Evolutionary conservation across 1,140 invertebrate species (phyloP).

Genomic region (Zaprionus camerounensis): DNA sequence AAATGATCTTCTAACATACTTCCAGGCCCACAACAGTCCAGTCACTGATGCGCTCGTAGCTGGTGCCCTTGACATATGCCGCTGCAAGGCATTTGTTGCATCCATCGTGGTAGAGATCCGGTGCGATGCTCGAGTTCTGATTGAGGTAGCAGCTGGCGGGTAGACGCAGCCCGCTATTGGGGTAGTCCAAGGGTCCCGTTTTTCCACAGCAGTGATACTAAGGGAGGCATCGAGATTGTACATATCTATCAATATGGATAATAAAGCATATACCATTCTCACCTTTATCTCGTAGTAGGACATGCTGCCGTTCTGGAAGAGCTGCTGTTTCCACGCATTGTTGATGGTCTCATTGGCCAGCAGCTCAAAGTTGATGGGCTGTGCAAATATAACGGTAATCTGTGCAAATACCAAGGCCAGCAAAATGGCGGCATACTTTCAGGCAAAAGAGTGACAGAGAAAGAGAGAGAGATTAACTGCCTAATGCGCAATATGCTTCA

Average conservation of each 20-base stretch:
- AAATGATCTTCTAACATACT: conserved; percentile 32
- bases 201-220: conserved; percentile 79
- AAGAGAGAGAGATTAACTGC: neutral
- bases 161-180: conserved; percentile 48
- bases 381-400: conserved; percentile 76
- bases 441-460: neutral
- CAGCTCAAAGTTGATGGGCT: conserved; percentile 68
- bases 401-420: conserved; percentile 67
- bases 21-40: conserved; percentile 76
- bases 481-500: neutral
- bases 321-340: conserved; percentile 66
- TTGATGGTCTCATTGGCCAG: conserved; percentile 70
- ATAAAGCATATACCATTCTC: neutral
- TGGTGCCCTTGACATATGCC: conserved; percentile 59
- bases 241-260: neutral
- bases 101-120: conserved; percentile 62
- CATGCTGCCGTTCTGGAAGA: conserved; percentile 56
- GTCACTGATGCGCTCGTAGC: conserved; percentile 68
- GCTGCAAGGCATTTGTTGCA: conserved; percentile 53
- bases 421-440: conserved; percentile 68
- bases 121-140: conserved; percentile 54
- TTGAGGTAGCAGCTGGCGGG: conserved; percentile 73
- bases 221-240: neutral
- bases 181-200: conserved; percentile 64
- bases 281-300: conserved; percentile 76